phyloP scores from a whole-genome alignment of 2,797 vertebrate species.

The Yasuhikotakia modesta region DNA sequence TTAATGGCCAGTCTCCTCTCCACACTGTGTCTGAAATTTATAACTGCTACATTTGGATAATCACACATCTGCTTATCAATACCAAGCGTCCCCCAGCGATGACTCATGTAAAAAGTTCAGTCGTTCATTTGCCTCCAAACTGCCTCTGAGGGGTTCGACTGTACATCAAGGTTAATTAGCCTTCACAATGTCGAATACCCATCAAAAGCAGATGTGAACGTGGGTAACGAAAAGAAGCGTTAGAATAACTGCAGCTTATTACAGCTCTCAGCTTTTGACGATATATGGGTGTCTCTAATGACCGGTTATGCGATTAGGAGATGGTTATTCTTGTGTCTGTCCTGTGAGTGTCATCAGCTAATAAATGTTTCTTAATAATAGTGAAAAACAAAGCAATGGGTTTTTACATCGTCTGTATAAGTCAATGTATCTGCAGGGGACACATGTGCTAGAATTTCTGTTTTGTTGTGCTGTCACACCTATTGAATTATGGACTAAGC shows the following conservation, averaged over 20 bases:
- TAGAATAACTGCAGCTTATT: slow-evolving; percentile 37
- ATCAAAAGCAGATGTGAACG: slow-evolving; percentile 24
- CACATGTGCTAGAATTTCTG: neutral
- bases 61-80: slow-evolving; percentile 30
- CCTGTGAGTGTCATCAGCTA: slow-evolving; percentile 15
- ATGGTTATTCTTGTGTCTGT: neutral
- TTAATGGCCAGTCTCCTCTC: neutral
- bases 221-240: slow-evolving; percentile 4
- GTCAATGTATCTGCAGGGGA: neutral
- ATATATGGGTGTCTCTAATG: neutral
- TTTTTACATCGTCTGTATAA: neutral
- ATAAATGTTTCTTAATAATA: neutral
- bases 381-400: neutral
- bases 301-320: slow-evolving; percentile 12
- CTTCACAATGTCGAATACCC: slow-evolving; percentile 12
- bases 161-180: slow-evolving; percentile 28
- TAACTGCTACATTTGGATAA: slow-evolving; percentile 6
- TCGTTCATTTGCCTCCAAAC: neutral
- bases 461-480: neutral
- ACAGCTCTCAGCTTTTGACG: neutral
- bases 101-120: slow-evolving; percentile 21
- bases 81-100: neutral
- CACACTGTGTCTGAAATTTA: neutral
- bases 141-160: slow-evolving; percentile 16
- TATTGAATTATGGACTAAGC: neutral